phyloP scores from a whole-genome alignment of 2,797 vertebrate species.

The Helarctos malayanus region DNA sequence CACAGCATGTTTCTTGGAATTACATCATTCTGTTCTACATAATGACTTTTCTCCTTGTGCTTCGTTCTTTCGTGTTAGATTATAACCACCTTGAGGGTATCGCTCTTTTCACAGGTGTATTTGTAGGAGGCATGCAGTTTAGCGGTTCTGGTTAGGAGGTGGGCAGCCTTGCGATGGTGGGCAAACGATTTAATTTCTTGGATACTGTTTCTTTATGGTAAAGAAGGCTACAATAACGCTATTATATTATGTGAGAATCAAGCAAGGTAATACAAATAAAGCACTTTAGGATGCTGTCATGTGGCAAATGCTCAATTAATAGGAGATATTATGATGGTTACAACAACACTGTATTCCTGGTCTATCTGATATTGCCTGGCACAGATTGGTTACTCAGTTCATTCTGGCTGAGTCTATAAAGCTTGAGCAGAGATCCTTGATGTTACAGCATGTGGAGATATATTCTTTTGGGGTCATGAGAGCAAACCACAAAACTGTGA shows the following conservation, averaged over 20 bases:
- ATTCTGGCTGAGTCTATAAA: constrained; percentile 28
- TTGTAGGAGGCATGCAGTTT: background rate
- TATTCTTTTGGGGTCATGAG: constrained; percentile 29
- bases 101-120: background rate
- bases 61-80: constrained; percentile 7
- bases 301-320: background rate
- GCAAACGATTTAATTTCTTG: background rate
- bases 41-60: background rate
- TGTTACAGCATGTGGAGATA: background rate
- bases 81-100: constrained; percentile 46
- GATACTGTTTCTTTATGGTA: background rate
- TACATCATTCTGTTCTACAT: constrained; percentile 72
- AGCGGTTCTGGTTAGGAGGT: background rate
- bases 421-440: background rate
- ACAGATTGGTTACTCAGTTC: background rate
- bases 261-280: background rate
- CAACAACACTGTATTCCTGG: background rate
- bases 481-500: constrained; percentile 63
- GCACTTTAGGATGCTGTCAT: background rate
- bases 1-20: constrained; percentile 61
- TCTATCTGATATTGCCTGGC: background rate
- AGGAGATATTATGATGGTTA: background rate
- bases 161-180: background rate
- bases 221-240: background rate
- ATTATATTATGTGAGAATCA: constrained; percentile 9